Evolutionary conservation across 2,888 invertebrate species (phyloP).

Genomic region (Drosophila imparisetae): DNA sequence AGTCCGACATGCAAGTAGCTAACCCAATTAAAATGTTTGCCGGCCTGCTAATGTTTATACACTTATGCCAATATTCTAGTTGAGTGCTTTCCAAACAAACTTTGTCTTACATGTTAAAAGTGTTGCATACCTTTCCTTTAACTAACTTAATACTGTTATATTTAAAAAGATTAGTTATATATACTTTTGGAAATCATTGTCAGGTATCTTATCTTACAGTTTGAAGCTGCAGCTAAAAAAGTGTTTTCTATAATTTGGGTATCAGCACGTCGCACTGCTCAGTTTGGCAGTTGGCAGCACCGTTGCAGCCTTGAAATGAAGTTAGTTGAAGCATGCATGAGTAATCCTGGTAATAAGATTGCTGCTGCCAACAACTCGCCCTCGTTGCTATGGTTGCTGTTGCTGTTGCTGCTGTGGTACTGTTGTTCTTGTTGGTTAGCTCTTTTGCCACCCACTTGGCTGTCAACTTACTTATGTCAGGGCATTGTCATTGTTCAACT

Average conservation of each 20-base stretch:
- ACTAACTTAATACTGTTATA: neutral
- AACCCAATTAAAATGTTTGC: neutral
- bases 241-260: slow-evolving; percentile 34
- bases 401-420: slow-evolving; percentile 9
- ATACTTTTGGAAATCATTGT: neutral
- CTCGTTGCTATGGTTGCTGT: neutral
- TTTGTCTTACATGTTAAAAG: neutral
- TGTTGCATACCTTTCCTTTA: no score
- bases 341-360: slow-evolving; percentile 30
- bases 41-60: neutral
- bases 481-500: slow-evolving; percentile 50
- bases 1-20: neutral
- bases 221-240: neutral
- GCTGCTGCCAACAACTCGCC: slow-evolving; percentile 7
- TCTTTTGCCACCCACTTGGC: slow-evolving; percentile 25
- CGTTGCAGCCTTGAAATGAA: slow-evolving; percentile 15
- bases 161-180: neutral
- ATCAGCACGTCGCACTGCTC: slow-evolving; percentile 12
- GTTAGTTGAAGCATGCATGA: slow-evolving; percentile 36
- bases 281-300: slow-evolving; percentile 13
- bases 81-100: neutral
- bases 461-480: slow-evolving; percentile 33
- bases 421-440: neutral
- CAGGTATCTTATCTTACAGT: neutral
- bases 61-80: neutral